These are phyloP conservation scores for Prosapia bicincta DNA, from an alignment of 2,888 invertebrate species.

Conservation along the genomic window DNA sequence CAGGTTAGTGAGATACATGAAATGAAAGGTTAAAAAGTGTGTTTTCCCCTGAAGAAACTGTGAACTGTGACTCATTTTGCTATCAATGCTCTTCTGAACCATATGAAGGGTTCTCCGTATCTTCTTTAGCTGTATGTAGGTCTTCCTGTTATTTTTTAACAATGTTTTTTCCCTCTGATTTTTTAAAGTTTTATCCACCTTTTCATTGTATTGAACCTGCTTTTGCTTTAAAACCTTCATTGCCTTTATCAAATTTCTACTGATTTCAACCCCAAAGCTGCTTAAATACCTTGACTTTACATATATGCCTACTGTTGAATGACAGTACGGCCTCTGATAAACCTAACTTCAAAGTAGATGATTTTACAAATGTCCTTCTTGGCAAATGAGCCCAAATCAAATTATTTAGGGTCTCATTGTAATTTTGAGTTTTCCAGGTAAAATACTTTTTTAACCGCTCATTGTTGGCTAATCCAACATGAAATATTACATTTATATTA, in stretches of 20 bases:
- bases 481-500: too few species aligned
- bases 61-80: too few species aligned
- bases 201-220: background rate
- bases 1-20: too few species aligned
- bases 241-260: background rate
- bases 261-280: background rate
- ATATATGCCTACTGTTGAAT: background rate
- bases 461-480: too few species aligned
- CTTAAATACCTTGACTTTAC: background rate
- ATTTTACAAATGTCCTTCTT: background rate
- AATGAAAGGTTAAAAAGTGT: too few species aligned
- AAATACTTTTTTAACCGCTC: background rate
- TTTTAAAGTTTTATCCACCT: background rate
- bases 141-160: constrained; percentile 1
- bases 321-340: background rate
- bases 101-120: constrained; percentile 10
- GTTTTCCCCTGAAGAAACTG: too few species aligned
- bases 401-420: background rate
- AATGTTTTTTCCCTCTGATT: background rate
- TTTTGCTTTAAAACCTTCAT: background rate
- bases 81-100: background rate
- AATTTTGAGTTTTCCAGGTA: background rate
- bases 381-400: constrained; percentile 2
- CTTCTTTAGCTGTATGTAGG: background rate
- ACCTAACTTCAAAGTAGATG: background rate